Evolutionary conservation across 1,140 invertebrate genomes (phyloP), one percentile per base, ranked within the genome.

Genomic region (Dinoponera quadriceps): DNA sequence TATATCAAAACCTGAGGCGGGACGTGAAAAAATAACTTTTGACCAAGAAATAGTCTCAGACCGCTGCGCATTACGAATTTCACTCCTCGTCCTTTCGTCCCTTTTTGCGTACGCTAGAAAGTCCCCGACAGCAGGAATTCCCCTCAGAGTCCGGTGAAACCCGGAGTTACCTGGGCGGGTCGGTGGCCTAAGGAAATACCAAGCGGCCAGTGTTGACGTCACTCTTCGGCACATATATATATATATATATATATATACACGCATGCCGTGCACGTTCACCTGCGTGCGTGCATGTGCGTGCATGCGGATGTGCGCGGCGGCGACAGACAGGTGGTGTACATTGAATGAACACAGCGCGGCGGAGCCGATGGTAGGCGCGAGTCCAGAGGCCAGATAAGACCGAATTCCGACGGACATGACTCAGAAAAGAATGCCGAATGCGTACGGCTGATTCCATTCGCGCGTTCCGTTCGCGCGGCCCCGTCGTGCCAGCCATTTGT

Each of bases 321-420:
- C 14, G n/a, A 66, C 57, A n/a, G 66, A 57, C 20, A 71, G 33
- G 69, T 71, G 33, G 69, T 71, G 51, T 57, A 3, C 18, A 14
- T 78, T 9, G 38, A 44, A 44, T 44, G 3, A 44, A 78, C 1
- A 57, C 18, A 20, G 16, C 7, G 54, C 7, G 44, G 33, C 3
- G 9, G 33, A 4, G 22, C 29, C 44, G 27, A 51, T 51, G 33
- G 13, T 11, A 38, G 49, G 11, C 11, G 27, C 27, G 48, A 66
- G 22, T 38, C 48, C 48, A 29, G 27, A 59, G 18, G 14, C 11
- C 33, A 20, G 65, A 69, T 57, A 44, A 80, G 2, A 80, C 65
- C 51, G 65, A 25, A 80, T 80, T 80, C 75, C 65, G 38, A 48
- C 1, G n/a, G 14, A 25, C n/a, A n/a, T 71, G 75, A 80, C 59